A percentile compares a stretch with the other conserved stretches of the same genome.
Evolutionary conservation across 2,797 vertebrate species (phyloP).

Genomic region (Pseudochirops cupreus): DNA sequence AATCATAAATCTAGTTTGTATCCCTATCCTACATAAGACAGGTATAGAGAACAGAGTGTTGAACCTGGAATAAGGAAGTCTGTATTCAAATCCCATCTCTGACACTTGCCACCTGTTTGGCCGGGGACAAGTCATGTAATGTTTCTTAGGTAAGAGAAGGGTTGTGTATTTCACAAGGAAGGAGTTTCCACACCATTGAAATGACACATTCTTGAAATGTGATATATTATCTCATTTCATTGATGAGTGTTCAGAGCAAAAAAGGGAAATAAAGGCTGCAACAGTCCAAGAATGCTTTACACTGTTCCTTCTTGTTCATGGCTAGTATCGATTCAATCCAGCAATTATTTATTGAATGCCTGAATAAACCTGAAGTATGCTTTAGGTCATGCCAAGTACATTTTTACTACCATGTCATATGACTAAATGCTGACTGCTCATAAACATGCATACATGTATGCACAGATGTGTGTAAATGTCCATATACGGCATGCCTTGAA

Average conservation of each 20-base stretch:
- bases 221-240: background rate
- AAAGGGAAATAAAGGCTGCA: background rate
- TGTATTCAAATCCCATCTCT: background rate
- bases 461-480: background rate
- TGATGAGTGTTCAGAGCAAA: background rate
- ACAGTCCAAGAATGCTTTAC: background rate
- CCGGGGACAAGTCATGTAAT: background rate
- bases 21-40: background rate
- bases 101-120: background rate
- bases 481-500: background rate
- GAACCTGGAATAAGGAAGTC: background rate
- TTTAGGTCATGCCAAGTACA: background rate
- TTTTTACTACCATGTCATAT: conserved; percentile 8
- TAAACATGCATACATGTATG: background rate
- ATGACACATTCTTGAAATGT: background rate
- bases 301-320: background rate
- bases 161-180: background rate
- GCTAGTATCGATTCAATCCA: background rate
- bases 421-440: conserved; percentile 33
- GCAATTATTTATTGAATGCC: background rate
- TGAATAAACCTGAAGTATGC: conserved; percentile 1
- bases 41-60: background rate
- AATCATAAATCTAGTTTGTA: background rate
- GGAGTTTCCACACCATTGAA: background rate
- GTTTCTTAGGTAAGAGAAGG: background rate